phyloP scores from a whole-genome alignment of 2,888 invertebrate genomes.

The Nezara viridula region DNA sequence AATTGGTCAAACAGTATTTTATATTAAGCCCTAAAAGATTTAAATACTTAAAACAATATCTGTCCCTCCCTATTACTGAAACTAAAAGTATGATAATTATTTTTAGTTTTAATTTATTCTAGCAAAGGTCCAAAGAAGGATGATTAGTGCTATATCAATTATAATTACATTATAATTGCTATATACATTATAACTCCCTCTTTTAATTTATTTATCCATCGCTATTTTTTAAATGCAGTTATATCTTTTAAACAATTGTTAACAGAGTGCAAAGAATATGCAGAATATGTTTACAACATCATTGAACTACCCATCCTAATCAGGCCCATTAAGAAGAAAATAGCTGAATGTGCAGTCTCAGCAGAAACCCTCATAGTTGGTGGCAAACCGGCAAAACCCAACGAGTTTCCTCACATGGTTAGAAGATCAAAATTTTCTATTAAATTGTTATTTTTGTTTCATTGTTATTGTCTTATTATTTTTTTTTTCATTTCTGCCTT shows the following conservation, averaged over 20 bases:
- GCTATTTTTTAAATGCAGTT: background rate
- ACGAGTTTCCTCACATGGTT: constrained; percentile 65
- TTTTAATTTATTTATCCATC: too few species aligned
- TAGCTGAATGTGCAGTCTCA: constrained; percentile 58
- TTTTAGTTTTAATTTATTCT: too few species aligned
- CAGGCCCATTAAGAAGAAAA: constrained; percentile 20
- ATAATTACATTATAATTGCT: too few species aligned
- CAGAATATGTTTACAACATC: constrained; percentile 57
- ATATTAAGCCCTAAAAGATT: too few species aligned
- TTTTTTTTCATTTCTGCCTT: background rate
- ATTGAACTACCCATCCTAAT: constrained; percentile 57
- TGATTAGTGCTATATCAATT: too few species aligned
- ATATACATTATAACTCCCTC: background rate
- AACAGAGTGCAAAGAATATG: constrained; percentile 61
- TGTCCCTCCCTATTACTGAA: too few species aligned
- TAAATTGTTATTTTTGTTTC: background rate
- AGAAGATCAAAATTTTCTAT: background rate
- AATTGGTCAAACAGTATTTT: too few species aligned
- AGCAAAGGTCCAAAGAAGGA: too few species aligned
- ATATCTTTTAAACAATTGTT: background rate
- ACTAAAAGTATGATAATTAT: too few species aligned
- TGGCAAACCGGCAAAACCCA: constrained; percentile 61
- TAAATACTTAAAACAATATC: too few species aligned
- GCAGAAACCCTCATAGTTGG: constrained; percentile 63
- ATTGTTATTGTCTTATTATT: background rate